A percentile compares a stretch with the other conserved stretches of the same genome.
Evolutionary conservation across 2,888 invertebrate species (phyloP).

Genomic region (Drosophila suboccidentalis): DNA sequence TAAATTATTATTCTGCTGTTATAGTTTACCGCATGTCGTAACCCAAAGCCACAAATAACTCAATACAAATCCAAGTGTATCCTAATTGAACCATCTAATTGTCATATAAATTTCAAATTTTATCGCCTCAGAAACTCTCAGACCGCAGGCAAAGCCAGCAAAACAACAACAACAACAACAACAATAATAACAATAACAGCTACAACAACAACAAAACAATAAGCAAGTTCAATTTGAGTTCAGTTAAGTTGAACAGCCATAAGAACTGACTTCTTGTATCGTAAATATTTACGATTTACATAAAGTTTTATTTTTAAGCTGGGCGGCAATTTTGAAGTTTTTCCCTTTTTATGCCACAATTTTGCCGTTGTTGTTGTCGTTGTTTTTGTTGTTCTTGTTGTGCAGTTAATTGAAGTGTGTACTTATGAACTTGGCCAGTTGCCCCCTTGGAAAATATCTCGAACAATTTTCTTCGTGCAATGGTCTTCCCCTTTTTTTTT

Average conservation of each 20-base stretch:
- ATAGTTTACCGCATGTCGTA: not conserved
- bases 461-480: not conserved
- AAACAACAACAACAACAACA: conserved; percentile 24
- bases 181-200: conserved; percentile 11
- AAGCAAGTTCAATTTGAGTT: conserved; percentile 45
- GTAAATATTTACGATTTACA: conserved; percentile 68
- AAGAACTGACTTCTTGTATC: conserved; percentile 39
- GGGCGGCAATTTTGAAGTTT: conserved; percentile 37
- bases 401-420: conserved; percentile 73
- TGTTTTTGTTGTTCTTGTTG: conserved; percentile 23
- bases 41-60: conserved; percentile 36
- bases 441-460: conserved; percentile 4
- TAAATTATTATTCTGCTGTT: not conserved
- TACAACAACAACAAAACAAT: conserved; percentile 27
- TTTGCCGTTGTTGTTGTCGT: not conserved
- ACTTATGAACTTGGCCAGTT: conserved; percentile 62
- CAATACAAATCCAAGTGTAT: conserved; percentile 46
- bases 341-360: conserved; percentile 11
- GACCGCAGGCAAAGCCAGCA: conserved; percentile 35
- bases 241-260: conserved; percentile 29
- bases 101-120: conserved; percentile 69
- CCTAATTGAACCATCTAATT: conserved; percentile 68
- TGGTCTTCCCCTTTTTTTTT: not conserved
- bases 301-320: conserved; percentile 52
- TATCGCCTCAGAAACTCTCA: conserved; percentile 37